Evolutionary conservation across 2,113 vertebrate genomes (phyloP).

Genomic region (Gracilinanus agilis): DNA sequence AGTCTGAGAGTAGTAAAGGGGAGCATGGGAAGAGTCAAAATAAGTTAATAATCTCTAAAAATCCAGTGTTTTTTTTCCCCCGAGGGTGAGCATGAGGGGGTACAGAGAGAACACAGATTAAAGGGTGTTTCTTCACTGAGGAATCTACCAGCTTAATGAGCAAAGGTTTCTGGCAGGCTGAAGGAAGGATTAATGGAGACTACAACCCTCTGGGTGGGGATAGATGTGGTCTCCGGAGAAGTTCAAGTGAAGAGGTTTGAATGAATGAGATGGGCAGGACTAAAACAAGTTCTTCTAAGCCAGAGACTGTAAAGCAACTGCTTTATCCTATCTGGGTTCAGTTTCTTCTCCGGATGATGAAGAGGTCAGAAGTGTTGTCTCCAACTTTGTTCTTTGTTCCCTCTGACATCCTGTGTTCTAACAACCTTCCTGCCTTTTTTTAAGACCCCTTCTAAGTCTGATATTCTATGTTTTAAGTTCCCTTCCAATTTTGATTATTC

Average conservation of each 20-base stretch:
- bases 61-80: background rate
- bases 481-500: background rate
- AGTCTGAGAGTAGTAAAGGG: background rate
- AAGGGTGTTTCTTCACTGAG: background rate
- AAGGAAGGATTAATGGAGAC: background rate
- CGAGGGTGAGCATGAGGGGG: background rate
- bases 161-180: background rate
- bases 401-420: background rate
- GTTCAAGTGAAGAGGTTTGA: too few species aligned
- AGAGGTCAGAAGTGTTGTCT: too few species aligned
- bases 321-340: too few species aligned
- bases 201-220: background rate
- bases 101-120: background rate
- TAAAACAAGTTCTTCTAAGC: too few species aligned
- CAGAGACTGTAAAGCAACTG: too few species aligned
- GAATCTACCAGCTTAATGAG: background rate
- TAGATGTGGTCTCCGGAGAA: too few species aligned
- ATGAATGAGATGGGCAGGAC: too few species aligned
- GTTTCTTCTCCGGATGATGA: too few species aligned
- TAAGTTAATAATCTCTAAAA: background rate
- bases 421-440: too few species aligned
- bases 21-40: background rate
- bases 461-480: background rate
- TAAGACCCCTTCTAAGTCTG: too few species aligned
- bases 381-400: too few species aligned